These are phyloP conservation scores for Madoqua kirkii DNA, from an alignment of 2,113 vertebrate genomes.

Conservation along the genomic window DNA sequence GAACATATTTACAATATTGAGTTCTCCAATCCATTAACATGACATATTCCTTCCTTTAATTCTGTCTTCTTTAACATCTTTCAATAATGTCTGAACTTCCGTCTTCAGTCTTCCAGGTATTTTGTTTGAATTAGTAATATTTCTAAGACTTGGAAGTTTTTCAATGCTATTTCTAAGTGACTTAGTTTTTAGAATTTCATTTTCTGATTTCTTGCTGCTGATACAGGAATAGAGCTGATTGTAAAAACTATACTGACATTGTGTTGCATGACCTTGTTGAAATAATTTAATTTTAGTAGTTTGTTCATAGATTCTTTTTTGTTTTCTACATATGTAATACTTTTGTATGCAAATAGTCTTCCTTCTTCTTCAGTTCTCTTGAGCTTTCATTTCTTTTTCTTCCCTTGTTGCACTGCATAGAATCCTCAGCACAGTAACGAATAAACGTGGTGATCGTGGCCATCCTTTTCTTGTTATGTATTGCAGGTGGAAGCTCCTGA, in stretches of 20 bases:
- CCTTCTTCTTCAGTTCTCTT: background rate
- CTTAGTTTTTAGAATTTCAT: background rate
- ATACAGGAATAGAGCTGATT: background rate
- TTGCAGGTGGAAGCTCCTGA: background rate
- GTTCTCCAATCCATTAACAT: background rate
- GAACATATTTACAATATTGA: background rate
- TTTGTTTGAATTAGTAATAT: background rate
- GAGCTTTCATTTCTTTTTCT: background rate
- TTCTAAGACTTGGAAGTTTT: background rate
- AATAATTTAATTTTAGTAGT: background rate
- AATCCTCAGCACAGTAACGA: background rate
- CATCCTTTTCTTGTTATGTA: background rate
- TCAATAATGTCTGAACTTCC: background rate
- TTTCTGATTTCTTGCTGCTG: background rate
- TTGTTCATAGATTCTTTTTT: background rate
- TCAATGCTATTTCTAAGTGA: background rate
- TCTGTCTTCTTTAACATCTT: background rate
- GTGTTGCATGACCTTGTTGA: background rate
- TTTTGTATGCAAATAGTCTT: background rate
- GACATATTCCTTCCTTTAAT: background rate
- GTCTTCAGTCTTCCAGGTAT: background rate
- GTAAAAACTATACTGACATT: background rate
- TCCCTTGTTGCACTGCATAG: background rate
- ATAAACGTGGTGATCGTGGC: background rate
- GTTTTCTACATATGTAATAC: background rate